A percentile compares a stretch with the other conserved stretches of the same genome.
Evolutionary conservation across 2,113 vertebrate genomes (phyloP).

Genomic region (Pygathrix nemaeus): DNA sequence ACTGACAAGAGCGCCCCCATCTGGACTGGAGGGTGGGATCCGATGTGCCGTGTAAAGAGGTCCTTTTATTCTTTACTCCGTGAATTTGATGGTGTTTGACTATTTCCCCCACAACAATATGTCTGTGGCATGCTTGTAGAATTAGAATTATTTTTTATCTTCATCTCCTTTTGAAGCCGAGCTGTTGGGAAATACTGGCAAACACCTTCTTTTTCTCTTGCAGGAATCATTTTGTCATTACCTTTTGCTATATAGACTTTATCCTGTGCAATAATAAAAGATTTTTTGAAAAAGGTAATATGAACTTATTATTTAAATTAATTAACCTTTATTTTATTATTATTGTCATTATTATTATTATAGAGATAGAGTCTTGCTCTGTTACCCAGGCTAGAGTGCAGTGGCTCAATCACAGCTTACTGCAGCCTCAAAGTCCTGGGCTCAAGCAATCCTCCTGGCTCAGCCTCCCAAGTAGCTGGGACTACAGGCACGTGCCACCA

Average conservation of each 20-base stretch:
- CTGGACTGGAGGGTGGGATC: too few relatives aligned
- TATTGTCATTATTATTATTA: too few relatives aligned
- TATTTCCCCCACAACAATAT: background rate
- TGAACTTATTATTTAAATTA: background rate
- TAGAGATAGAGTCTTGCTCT: too few relatives aligned
- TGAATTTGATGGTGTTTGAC: background rate
- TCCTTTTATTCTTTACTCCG: background rate
- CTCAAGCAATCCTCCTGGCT: too few relatives aligned
- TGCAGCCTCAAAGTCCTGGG: too few relatives aligned
- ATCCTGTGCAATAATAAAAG: background rate
- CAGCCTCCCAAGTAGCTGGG: too few relatives aligned
- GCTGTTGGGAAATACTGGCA: background rate
- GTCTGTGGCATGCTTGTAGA: too few relatives aligned
- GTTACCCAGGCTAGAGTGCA: too few relatives aligned
- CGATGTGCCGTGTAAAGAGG: background rate
- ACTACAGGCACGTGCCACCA: too few relatives aligned
- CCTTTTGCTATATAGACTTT: background rate
- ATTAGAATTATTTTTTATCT: background rate
- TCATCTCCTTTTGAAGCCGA: background rate
- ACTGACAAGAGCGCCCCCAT: too few relatives aligned
- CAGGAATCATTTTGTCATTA: background rate
- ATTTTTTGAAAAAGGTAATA: background rate
- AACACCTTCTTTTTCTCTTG: background rate
- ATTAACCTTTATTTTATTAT: constrained; percentile 29
- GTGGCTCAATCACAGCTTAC: too few relatives aligned